Base-by-base conservation (phyloP, 2,888 invertebrate species). In the Agrotis puta region DNA sequence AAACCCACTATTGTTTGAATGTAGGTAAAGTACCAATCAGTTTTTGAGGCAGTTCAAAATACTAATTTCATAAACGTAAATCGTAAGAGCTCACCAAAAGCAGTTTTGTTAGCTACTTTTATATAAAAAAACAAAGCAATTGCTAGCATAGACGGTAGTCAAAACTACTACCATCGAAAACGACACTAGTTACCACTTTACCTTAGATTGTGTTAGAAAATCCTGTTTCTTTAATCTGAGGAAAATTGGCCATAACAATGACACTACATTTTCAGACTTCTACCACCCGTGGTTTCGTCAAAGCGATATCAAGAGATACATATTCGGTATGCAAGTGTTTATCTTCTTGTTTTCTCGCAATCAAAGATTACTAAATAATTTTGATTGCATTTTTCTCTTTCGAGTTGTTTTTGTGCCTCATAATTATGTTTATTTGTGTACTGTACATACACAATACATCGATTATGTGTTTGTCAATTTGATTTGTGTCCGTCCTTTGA, bases 261-360 rank as follows among this genome's bases (percentile, higher is more conserved):
- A 73, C 22, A 27, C 63, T 64, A 3, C 58, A 64, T 88, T 94
- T 94, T 68, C 94, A 95, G 94, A 94, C 87, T 91, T 91, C 85
- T 93, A 88, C 77, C 91, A 91, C 81, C 90, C 92, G 75, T 90
- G 89, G 86, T 91, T 89, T 83, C 91, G 89, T 64, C 92, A 89
- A 79, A 91, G 90, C 84, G 90, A 92, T 86, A 88, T 94, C 86
- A 91, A 89, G 77, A 91, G 90, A 88, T 90, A 88, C 79, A 91
- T 95, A 73, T 92, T 94, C 89, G 95, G 95, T 95, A 95, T 90
- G 94, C 89, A 64, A 56, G 79, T 43, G 45, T 78, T 85, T 86
- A 71, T 72, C 80, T 50, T 54, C 79, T 84, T 66, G 24, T 45
- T 33, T 59, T 70, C 56, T 73, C 33, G 53, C 57, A 64, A 65